These are phyloP conservation scores for Sebastes trivittatus DNA, from an alignment of 2,797 vertebrate species.

Conservation along the genomic window DNA sequence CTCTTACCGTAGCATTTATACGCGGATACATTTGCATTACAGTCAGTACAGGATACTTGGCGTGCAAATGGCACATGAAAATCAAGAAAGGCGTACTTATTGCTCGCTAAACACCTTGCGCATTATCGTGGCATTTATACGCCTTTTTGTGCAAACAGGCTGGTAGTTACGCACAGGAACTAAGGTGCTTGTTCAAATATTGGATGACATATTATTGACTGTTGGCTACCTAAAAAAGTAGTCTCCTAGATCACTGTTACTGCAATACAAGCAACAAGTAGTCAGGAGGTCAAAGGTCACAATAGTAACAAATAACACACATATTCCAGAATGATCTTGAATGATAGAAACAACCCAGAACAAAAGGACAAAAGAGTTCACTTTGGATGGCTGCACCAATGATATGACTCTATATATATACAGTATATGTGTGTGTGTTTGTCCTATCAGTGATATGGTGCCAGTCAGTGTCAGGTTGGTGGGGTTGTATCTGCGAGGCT, in stretches of 20 bases:
- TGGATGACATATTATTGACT: background rate
- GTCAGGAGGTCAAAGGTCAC: background rate
- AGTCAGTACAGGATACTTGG: no score
- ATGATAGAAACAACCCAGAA: background rate
- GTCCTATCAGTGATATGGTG: slow-evolving; percentile 24
- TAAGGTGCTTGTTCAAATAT: background rate
- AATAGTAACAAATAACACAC: background rate
- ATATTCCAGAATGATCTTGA: background rate
- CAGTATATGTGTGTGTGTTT: background rate
- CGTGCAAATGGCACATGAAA: fast-evolving
- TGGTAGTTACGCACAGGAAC: background rate
- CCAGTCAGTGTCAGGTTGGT: slow-evolving; percentile 23
- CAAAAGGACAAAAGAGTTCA: background rate
- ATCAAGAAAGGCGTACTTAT: no score
- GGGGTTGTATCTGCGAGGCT: slow-evolving; percentile 18
- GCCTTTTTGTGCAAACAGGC: no score
- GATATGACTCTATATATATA: background rate
- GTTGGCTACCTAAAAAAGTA: background rate
- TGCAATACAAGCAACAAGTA: background rate
- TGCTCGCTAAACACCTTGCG: no score
- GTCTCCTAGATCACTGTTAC: background rate
- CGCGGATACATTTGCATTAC: fast-evolving
- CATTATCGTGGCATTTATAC: no score
- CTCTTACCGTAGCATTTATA: no score
- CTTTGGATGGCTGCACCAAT: background rate